phyloP scores from a whole-genome alignment of 1,140 invertebrate genomes.

The Solenopsis fugax region DNA sequence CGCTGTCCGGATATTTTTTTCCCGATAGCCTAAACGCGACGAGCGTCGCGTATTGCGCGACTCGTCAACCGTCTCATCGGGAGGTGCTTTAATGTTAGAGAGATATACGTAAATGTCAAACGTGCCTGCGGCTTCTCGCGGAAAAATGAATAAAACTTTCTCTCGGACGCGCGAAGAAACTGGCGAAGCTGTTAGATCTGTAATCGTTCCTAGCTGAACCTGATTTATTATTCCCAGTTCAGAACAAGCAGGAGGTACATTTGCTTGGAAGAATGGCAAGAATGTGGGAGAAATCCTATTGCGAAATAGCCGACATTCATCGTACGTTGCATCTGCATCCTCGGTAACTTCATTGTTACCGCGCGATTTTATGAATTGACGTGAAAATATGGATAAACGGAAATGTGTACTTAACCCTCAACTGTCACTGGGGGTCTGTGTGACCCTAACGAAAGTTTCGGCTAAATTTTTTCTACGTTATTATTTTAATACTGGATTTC shows the following conservation, averaged over 20 bases:
- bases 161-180: background rate
- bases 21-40: background rate
- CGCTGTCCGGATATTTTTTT: conserved; percentile 53
- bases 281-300: conserved; percentile 1
- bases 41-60: conserved; percentile 20
- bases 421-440: too few relatives aligned
- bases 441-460: too few relatives aligned
- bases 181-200: conserved; percentile 10
- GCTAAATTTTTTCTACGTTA: too few relatives aligned
- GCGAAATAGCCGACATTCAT: conserved; percentile 35
- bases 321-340: conserved; percentile 25
- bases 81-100: conserved; percentile 35
- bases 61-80: background rate
- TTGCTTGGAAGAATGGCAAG: background rate
- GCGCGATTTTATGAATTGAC: conserved; percentile 37
- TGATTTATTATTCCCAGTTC: conserved; percentile 56
- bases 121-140: background rate
- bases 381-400: background rate
- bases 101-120: conserved; percentile 28
- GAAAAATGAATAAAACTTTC: conserved; percentile 31
- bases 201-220: conserved; percentile 33
- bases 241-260: background rate
- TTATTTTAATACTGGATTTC: too few relatives aligned
- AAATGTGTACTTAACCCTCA: background rate
- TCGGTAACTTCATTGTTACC: conserved; percentile 23